Percentiles rank a stretch among this genome's conserved stretches.
These are phyloP conservation scores for Leptinotarsa juncta DNA, from an alignment of 2,888 invertebrate genomes.

Conservation along the genomic window DNA sequence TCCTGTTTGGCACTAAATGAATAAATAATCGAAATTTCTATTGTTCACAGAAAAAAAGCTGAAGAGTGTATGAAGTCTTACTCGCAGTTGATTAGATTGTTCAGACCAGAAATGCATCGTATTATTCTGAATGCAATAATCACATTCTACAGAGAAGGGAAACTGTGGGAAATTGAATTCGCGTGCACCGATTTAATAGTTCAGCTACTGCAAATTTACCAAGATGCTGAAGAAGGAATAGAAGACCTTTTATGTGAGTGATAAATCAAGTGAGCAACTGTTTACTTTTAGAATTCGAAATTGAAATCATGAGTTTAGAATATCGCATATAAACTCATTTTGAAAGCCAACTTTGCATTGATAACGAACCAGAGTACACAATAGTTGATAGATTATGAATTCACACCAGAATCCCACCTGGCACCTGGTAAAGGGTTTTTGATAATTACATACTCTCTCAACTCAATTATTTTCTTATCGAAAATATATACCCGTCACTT, in stretches of 20 bases:
- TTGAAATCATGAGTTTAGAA: too few relatives aligned
- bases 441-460: too few relatives aligned
- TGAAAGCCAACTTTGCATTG: too few relatives aligned
- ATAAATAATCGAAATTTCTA: background rate
- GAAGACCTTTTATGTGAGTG: slow-evolving; percentile 49
- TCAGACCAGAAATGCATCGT: slow-evolving; percentile 56
- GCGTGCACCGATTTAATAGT: slow-evolving; percentile 61
- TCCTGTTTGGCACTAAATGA: background rate
- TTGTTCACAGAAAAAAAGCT: slow-evolving; percentile 36
- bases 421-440: too few relatives aligned
- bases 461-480: too few relatives aligned
- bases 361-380: too few relatives aligned
- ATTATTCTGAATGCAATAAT: slow-evolving; percentile 61
- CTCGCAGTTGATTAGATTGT: slow-evolving; percentile 48
- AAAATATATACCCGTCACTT: too few relatives aligned
- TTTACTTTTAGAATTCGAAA: background rate
- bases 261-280: background rate
- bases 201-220: slow-evolving; percentile 53
- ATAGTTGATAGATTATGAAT: too few relatives aligned
- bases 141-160: slow-evolving; percentile 61
- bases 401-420: too few relatives aligned
- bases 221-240: slow-evolving; percentile 50
- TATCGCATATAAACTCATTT: too few relatives aligned
- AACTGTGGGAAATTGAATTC: slow-evolving; percentile 65
- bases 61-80: slow-evolving; percentile 52